phyloP scores from a whole-genome alignment of 2,888 invertebrate genomes.

The Eupithecia dodoneata region DNA sequence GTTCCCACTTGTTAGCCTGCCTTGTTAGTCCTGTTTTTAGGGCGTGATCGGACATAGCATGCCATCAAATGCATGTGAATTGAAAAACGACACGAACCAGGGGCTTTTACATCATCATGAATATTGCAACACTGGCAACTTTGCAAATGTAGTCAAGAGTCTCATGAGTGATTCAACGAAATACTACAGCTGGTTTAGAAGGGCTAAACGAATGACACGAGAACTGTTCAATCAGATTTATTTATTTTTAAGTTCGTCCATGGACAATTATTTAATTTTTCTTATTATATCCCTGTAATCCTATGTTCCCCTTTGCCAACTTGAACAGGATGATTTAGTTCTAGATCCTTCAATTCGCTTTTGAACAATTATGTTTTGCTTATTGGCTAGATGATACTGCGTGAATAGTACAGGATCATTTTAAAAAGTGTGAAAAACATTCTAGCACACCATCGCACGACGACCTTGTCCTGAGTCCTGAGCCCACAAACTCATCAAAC shows the following conservation, averaged over 20 bases:
- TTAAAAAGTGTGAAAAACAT: neutral
- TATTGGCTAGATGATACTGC: neutral
- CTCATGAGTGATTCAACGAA: slow-evolving; percentile 16
- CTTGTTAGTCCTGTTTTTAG: slow-evolving; percentile 78
- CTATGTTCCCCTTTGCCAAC: neutral
- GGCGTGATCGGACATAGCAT: slow-evolving; percentile 80
- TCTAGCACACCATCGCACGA: slow-evolving; percentile 47
- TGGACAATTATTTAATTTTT: neutral
- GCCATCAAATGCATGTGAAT: slow-evolving; percentile 61
- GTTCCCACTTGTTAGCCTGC: slow-evolving; percentile 69
- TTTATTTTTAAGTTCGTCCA: neutral
- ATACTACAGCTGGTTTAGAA: neutral
- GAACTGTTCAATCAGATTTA: neutral
- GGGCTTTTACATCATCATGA: slow-evolving; percentile 7
- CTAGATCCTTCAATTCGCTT: neutral
- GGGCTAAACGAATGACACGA: neutral
- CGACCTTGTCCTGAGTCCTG: slow-evolving; percentile 71
- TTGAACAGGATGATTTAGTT: neutral
- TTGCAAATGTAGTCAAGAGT: slow-evolving; percentile 44
- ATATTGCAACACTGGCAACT: slow-evolving; percentile 9
- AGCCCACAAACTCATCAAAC: slow-evolving; percentile 49
- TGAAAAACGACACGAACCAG: slow-evolving; percentile 65
- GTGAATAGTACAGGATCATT: no score
- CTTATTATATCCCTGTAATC: neutral
- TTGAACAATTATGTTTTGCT: neutral